A percentile compares a stretch with the other conserved stretches of the same genome.
Evolutionary conservation across 2,888 invertebrate genomes (phyloP).

Genomic region (Meliscaeva auricollis): DNA sequence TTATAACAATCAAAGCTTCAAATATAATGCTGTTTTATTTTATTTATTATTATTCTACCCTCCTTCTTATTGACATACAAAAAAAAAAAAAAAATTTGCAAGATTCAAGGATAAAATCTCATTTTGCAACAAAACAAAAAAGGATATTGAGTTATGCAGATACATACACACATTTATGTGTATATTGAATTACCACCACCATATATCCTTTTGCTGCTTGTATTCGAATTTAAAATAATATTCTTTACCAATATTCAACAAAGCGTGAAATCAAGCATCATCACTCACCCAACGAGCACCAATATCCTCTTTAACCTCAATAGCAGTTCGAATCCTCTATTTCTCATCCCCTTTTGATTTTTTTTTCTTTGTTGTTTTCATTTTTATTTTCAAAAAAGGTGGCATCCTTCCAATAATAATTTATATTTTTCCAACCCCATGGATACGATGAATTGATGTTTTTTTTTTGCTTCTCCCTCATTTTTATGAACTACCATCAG

Average conservation of each 20-base stretch:
- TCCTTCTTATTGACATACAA: not conserved
- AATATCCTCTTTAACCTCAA: slow-evolving; percentile 62
- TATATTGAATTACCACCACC: slow-evolving; percentile 12
- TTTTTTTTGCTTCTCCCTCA: slow-evolving; percentile 15
- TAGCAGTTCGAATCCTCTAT: not conserved
- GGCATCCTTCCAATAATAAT: slow-evolving; percentile 68
- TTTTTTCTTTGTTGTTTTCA: not conserved
- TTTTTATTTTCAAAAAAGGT: slow-evolving; percentile 34
- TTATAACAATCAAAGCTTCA: slow-evolving; percentile 19
- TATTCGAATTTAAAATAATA: slow-evolving; percentile 63
- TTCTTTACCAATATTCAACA: slow-evolving; percentile 68
- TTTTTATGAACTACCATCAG: slow-evolving; percentile 30
- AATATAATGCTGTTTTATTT: not conserved
- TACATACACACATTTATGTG: not conserved
- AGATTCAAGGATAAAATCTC: slow-evolving; percentile 11
- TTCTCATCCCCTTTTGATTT: not conserved
- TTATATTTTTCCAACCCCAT: slow-evolving; percentile 51
- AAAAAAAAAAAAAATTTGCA: slow-evolving; percentile 9
- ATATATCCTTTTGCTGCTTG: not conserved
- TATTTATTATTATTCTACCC: not conserved
- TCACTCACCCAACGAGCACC: slow-evolving; percentile 64
- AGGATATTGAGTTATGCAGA: slow-evolving; percentile 1
- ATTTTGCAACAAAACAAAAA: slow-evolving; percentile 33
- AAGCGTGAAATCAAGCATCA: slow-evolving; percentile 74
- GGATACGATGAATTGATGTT: not conserved